These are phyloP conservation scores for Trichechus manatus DNA, from an alignment of 2,113 vertebrate species.

Conservation along the genomic window DNA sequence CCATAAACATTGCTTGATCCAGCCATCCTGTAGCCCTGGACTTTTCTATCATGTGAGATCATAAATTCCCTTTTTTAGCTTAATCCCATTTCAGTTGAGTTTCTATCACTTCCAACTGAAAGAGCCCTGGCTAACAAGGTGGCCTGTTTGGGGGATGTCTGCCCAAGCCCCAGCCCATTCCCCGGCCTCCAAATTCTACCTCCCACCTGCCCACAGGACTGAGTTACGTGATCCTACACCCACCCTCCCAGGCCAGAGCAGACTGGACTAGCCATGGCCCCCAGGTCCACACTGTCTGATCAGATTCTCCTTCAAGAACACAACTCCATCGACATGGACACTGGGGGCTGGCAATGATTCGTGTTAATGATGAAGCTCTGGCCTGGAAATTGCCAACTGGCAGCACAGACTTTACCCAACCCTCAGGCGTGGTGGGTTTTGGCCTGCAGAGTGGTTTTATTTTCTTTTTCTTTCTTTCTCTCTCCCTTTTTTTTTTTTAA, in stretches of 20 bases:
- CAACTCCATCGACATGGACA: neutral
- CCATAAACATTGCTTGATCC: neutral
- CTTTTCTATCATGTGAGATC: neutral
- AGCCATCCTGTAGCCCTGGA: rapidly evolving
- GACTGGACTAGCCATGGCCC: neutral
- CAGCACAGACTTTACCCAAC: neutral
- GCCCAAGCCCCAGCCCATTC: neutral
- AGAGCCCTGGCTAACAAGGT: neutral
- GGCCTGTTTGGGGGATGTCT: neutral
- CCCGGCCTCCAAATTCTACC: neutral
- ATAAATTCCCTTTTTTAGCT: too few relatives aligned
- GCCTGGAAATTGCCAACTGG: neutral
- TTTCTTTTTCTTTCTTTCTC: neutral
- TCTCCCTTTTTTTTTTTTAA: neutral
- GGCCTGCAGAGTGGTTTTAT: neutral
- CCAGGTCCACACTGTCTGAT: neutral
- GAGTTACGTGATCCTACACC: neutral
- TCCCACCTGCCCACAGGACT: neutral
- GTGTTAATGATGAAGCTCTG: too few relatives aligned
- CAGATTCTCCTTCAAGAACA: neutral
- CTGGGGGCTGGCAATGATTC: neutral
- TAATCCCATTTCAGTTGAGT: neutral
- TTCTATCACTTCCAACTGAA: neutral
- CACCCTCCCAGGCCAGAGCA: neutral
- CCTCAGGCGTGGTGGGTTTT: neutral